Conservation (phyloP, 2,888 invertebrate species). For the Melanargia galathea region DNA sequence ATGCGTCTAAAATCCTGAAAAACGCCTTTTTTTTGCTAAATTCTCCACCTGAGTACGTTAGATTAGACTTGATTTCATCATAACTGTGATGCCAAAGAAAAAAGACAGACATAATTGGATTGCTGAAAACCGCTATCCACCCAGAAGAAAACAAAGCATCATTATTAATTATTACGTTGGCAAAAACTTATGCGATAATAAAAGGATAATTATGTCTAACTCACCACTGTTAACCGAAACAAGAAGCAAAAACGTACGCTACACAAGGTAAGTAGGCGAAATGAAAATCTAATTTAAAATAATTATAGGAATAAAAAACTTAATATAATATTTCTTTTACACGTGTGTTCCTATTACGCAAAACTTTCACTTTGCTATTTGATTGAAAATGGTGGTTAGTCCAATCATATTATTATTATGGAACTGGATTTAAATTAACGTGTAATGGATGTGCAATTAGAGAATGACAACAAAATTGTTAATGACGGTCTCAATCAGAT, state of each 20-base stretch:
- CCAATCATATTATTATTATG: slow-evolving; percentile 42
- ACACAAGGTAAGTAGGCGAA: background rate
- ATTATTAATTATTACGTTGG: no score
- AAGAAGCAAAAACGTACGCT: background rate
- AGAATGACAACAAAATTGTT: slow-evolving; percentile 56
- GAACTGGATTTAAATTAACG: slow-evolving; percentile 39
- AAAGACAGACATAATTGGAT: no score
- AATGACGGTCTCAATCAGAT: slow-evolving; percentile 42
- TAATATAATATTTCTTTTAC: slow-evolving; percentile 8
- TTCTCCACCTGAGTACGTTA: no score
- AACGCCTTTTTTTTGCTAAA: no score
- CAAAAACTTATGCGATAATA: no score
- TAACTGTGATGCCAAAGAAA: no score
- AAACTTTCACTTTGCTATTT: slow-evolving; percentile 40
- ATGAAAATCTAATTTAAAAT: slow-evolving; percentile 11
- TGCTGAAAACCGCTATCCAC: no score
- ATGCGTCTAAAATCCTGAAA: no score
- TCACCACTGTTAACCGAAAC: no score
- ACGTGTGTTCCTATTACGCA: slow-evolving; percentile 30
- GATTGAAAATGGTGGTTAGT: slow-evolving; percentile 40
- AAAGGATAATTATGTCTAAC: no score
- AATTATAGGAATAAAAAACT: slow-evolving; percentile 9
- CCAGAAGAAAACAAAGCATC: no score
- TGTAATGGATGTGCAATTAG: slow-evolving; percentile 41
- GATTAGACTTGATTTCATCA: no score